Evolutionary conservation across 2,113 vertebrate genomes (phyloP).

Genomic region (Aegithalos caudatus): DNA sequence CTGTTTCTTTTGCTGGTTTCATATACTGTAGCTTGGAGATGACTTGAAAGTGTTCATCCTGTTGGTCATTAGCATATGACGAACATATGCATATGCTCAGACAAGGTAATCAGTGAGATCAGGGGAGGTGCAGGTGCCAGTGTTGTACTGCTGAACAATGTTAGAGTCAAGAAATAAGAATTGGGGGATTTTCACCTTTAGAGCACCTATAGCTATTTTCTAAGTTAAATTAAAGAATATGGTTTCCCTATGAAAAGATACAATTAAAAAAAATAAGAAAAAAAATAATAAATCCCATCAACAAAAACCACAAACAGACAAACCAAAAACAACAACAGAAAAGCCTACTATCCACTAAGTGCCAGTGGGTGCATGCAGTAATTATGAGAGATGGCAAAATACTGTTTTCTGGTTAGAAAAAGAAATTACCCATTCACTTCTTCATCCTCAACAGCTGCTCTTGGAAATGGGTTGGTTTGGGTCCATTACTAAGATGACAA

Average conservation of each 20-base stretch:
- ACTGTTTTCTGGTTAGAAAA: neutral
- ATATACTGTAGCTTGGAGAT: neutral
- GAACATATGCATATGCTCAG: neutral
- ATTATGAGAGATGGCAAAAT: neutral
- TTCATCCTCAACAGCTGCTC: neutral
- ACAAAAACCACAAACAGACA: neutral
- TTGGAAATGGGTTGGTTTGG: neutral
- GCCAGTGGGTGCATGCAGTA: neutral
- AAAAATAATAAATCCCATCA: too few relatives aligned
- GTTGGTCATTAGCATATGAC: neutral
- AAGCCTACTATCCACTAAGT: neutral
- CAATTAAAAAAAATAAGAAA: neutral
- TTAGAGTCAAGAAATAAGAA: neutral
- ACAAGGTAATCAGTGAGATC: neutral
- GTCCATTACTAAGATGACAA: neutral
- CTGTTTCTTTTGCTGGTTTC: conserved; percentile 10
- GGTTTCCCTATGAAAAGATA: neutral
- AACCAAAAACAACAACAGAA: neutral
- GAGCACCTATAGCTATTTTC: neutral
- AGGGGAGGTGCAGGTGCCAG: neutral
- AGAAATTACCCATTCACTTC: neutral
- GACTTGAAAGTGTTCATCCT: neutral
- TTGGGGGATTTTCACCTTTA: neutral
- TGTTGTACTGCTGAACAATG: neutral
- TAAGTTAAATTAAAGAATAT: neutral